Conservation (phyloP, 2,113 vertebrate species). For the Nycticebus coucang region DNA sequence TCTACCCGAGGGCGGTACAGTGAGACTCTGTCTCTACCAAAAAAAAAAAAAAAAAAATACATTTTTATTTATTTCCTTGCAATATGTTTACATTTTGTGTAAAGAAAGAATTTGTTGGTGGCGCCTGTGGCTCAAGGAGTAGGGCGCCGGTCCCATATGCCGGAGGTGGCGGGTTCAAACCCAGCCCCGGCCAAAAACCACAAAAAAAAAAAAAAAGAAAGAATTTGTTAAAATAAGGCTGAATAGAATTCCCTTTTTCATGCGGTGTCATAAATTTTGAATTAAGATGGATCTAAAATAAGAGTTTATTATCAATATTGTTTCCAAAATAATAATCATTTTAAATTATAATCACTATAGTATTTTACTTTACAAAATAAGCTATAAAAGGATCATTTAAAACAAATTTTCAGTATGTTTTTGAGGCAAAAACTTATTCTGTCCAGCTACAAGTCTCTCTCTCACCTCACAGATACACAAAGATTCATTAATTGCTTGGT, state of each 20-base stretch:
- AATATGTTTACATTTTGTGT: background rate
- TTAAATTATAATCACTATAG: background rate
- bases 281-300: background rate
- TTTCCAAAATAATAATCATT: background rate
- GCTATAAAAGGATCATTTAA: background rate
- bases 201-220: no score
- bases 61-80: background rate
- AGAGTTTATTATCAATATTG: background rate
- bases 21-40: no score
- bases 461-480: background rate
- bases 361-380: background rate
- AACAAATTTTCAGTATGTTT: background rate
- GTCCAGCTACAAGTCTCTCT: rapidly evolving
- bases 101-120: background rate
- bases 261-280: background rate
- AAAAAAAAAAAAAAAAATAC: no score
- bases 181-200: no score
- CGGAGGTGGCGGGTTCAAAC: no score
- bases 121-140: no score
- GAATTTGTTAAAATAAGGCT: background rate
- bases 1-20: no score
- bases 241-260: background rate
- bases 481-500: background rate
- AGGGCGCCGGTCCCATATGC: no score
- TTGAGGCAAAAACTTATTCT: background rate